Conservation (phyloP, 2,113 vertebrate species). For the Cettia cetti region DNA sequence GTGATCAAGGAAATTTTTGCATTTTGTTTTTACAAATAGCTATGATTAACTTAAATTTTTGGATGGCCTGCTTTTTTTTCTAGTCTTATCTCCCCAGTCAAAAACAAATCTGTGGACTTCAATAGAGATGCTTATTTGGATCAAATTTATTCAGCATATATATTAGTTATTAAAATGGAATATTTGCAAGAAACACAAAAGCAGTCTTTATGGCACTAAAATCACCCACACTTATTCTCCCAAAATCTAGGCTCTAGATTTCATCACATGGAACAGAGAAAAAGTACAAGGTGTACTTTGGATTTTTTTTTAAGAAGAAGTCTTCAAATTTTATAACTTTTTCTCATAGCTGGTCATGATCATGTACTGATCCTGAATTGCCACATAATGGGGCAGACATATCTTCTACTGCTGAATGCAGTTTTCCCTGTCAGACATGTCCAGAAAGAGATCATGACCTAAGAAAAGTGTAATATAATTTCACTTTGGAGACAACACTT, state of each 20-base stretch:
- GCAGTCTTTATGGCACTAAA: background rate
- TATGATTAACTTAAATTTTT: background rate
- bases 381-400: background rate
- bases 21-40: background rate
- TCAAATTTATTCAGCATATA: background rate
- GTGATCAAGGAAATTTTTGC: background rate
- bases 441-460: background rate
- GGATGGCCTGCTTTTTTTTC: background rate
- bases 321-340: background rate
- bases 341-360: background rate
- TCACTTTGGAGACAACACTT: background rate
- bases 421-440: background rate
- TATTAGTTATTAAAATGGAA: background rate
- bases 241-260: background rate
- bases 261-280: background rate
- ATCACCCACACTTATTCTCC: background rate
- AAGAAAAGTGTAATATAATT: background rate
- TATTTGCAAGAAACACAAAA: background rate
- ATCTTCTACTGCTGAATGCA: background rate
- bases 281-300: background rate
- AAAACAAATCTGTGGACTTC: background rate
- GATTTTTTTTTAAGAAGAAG: background rate
- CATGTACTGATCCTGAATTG: background rate
- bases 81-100: background rate
- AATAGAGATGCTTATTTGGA: background rate